Evolutionary conservation across 1,140 invertebrate species (phyloP).

Genomic region (Coptotermes formosanus): DNA sequence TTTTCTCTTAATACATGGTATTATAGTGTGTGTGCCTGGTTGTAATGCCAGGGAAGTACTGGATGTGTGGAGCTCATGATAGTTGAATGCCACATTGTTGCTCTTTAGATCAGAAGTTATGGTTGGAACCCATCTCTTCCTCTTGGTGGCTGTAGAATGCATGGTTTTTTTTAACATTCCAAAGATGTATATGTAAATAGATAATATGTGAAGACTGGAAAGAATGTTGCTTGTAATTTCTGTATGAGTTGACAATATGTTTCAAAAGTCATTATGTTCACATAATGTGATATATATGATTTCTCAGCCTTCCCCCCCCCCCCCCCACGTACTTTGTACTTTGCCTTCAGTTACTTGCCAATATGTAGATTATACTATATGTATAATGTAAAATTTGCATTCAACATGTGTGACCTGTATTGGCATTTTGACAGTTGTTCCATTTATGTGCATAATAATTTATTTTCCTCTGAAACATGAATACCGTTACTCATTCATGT

Average conservation of each 20-base stretch:
- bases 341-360: neutral
- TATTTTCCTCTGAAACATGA: neutral
- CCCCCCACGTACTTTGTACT: neutral
- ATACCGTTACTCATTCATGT: neutral
- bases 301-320: neutral
- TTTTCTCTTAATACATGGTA: neutral
- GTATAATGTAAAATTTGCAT: neutral
- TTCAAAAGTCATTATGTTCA: neutral
- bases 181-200: neutral
- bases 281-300: neutral
- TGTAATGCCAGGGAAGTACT: neutral
- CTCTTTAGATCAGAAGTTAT: neutral
- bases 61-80: neutral
- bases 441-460: neutral
- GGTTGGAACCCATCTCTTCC: neutral
- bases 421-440: neutral
- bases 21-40: neutral
- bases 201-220: neutral
- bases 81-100: conserved; percentile 15
- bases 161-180: neutral
- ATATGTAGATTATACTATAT: neutral
- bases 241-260: neutral
- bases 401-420: neutral
- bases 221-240: conserved; percentile 5
- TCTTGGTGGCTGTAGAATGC: conserved; percentile 4